phyloP scores from a whole-genome alignment of 2,797 vertebrate species.

The Arremon brunneinucha region DNA sequence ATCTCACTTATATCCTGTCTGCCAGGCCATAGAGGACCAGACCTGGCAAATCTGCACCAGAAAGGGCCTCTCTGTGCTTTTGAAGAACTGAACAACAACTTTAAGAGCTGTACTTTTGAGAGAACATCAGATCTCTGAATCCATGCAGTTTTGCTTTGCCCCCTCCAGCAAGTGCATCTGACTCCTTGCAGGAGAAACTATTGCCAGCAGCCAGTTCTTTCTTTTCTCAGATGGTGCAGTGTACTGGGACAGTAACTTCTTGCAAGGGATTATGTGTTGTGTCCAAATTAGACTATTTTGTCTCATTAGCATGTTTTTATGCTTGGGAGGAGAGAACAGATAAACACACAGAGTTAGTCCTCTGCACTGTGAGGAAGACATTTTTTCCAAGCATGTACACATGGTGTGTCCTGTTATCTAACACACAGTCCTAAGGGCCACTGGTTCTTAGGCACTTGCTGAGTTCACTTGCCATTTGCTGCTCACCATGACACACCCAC shows the following conservation, averaged over 20 bases:
- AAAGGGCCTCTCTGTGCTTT: not conserved
- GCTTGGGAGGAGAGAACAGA: not conserved
- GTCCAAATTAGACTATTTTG: not conserved
- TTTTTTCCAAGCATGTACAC: not conserved
- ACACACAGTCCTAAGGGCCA: not conserved
- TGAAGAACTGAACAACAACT: not conserved
- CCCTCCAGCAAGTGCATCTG: accelerated
- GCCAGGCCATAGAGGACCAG: not conserved
- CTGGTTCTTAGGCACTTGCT: not conserved
- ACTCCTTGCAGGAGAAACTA: not conserved
- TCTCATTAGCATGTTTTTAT: not conserved
- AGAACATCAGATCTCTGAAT: not conserved
- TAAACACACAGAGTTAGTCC: not conserved
- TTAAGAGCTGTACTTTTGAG: not conserved
- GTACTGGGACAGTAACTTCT: not conserved
- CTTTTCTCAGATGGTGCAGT: not conserved
- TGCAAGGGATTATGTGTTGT: not conserved
- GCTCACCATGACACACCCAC: not conserved
- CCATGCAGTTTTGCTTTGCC: not conserved
- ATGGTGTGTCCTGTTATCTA: not conserved
- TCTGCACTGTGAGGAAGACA: not conserved
- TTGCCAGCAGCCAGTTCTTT: not conserved
- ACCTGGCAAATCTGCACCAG: not conserved
- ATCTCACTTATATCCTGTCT: not conserved
- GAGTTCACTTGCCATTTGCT: not conserved